These are phyloP conservation scores for Spodoptera picta DNA, from an alignment of 2,888 invertebrate genomes.

Conservation along the genomic window DNA sequence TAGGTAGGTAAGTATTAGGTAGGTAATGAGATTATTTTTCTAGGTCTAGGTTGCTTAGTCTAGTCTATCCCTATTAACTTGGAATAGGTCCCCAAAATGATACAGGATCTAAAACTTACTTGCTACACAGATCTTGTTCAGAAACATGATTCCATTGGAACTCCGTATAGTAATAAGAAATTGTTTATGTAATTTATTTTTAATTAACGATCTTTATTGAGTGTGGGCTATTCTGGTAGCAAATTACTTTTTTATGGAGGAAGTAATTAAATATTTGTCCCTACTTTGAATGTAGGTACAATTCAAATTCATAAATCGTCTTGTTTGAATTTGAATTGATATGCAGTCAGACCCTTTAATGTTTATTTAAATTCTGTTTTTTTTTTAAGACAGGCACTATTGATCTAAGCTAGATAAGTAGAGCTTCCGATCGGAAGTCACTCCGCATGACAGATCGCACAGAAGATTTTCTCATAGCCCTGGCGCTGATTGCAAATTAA, in stretches of 20 bases:
- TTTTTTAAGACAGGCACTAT: not conserved
- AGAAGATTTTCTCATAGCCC: too few relatives aligned
- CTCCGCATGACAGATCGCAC: too few relatives aligned
- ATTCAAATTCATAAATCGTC: too few relatives aligned
- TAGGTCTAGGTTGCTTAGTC: not conserved
- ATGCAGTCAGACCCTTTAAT: too few relatives aligned
- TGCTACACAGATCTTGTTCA: conserved; percentile 23
- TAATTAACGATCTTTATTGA: conserved; percentile 54
- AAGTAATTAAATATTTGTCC: not conserved
- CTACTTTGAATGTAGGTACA: not conserved
- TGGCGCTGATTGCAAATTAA: too few relatives aligned
- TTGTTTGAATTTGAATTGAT: too few relatives aligned
- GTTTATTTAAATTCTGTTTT: too few relatives aligned
- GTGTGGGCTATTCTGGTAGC: conserved; percentile 46
- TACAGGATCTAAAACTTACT: conserved; percentile 30
- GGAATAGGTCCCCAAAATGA: not conserved
- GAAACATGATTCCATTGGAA: conserved; percentile 25
- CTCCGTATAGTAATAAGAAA: not conserved
- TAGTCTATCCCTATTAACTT: too few relatives aligned
- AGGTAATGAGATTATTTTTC: too few relatives aligned
- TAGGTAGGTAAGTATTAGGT: too few relatives aligned
- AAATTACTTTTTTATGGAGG: not conserved
- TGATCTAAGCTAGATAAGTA: too few relatives aligned
- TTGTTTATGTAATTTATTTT: not conserved
- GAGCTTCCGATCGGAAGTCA: too few relatives aligned